Base-by-base conservation (phyloP, 2,888 invertebrate genomes). In the Leptopterna dolabrata region DNA sequence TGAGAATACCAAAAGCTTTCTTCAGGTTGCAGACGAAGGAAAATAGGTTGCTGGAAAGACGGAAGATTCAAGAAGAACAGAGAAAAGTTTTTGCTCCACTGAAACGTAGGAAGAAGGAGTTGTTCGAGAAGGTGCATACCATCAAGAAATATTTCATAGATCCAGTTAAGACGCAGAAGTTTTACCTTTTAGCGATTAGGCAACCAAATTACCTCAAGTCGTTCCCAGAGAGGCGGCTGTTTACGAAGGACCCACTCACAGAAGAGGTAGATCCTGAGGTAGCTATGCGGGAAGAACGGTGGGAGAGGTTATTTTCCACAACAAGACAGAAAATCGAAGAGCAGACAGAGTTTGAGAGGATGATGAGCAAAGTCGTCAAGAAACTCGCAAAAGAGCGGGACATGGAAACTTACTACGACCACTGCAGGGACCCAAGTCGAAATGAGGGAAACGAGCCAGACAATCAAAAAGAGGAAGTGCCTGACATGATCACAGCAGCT, bases 401-500 rank as follows among this genome's bases (percentile, higher is more conserved):
- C 36, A 83, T 63, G n/a, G 83, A 63, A 29, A 16, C 16, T 6
- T 36, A 41, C 19, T 83, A 41, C 36, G 83, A 70, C 14, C 70
- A 36, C 36, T 7, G 24, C 30, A 36, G 24, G 19, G 36, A 70
- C 13, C 36, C 13, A 11, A 36, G 3, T 11, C n/a, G 30, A 19
- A 36, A 36, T 6, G 63, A 24, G 0, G 9, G 36, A 0, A 11
- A 24, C 0, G 83, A 70, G 7, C 9, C 16, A 0, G 14, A n/a
- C 7, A 51, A 24, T 0, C 27, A 51, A 30, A 43, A 27, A 1
- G 30, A 55, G 0, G 30, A 51, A 0, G 43, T 83, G 1, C 83
- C 83, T 19, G 83, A 83, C 41, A 41, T 83, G 63, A 83, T 83
- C 45, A 83, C 83, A 16, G 63, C 83, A n/a, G 83, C 83, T 0